Percentiles rank a stretch among this genome's conserved stretches.
These are phyloP conservation scores for Amphipyra berbera DNA, from an alignment of 2,888 invertebrate species.

Conservation along the genomic window DNA sequence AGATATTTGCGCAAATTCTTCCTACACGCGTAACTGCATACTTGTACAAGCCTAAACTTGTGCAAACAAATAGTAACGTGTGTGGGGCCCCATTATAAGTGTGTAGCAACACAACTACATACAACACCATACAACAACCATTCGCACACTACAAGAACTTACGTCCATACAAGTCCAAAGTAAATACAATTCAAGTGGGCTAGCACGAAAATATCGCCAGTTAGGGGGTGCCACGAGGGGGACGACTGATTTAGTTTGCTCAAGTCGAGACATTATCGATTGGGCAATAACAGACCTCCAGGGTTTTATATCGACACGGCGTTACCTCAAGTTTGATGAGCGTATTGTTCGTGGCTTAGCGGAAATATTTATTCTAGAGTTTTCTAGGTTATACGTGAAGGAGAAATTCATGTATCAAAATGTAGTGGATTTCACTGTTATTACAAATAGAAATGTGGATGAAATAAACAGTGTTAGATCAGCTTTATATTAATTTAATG, in stretches of 20 bases:
- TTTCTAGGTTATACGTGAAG: constrained; percentile 3
- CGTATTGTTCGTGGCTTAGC: neutral
- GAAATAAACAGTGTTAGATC: too few species aligned
- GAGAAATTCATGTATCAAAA: too few species aligned
- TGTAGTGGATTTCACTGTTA: too few species aligned
- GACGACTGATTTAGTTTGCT: constrained; percentile 74
- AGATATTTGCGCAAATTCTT: too few species aligned
- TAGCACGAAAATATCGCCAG: constrained; percentile 57
- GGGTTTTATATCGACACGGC: constrained; percentile 13
- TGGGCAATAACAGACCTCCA: constrained; percentile 57
- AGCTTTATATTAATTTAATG: too few species aligned
- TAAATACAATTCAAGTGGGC: constrained; percentile 55
- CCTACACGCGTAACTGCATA: too few species aligned
- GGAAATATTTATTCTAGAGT: neutral
- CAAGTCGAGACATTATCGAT: constrained; percentile 77
- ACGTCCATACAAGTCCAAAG: constrained; percentile 44
- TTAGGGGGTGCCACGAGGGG: constrained; percentile 37
- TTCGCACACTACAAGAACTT: constrained; percentile 2
- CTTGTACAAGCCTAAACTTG: too few species aligned
- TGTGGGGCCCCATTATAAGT: too few species aligned
- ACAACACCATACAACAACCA: neutral
- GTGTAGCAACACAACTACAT: neutral
- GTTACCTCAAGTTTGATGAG: constrained; percentile 4
- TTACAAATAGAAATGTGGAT: too few species aligned
- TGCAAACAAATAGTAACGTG: neutral